Evolutionary conservation across 2,888 invertebrate species (phyloP).

Genomic region (Acleris holmiana): DNA sequence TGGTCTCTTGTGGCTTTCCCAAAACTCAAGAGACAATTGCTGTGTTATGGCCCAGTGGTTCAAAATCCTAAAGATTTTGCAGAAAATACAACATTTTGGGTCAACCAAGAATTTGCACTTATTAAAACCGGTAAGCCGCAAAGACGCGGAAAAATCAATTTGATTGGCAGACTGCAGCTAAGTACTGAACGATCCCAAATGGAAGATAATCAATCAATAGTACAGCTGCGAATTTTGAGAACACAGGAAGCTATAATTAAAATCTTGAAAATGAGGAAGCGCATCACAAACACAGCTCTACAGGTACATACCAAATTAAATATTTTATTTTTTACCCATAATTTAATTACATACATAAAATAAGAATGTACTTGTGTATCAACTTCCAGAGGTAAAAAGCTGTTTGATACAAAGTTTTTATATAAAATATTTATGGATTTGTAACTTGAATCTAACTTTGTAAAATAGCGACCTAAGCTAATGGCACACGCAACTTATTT

Average conservation of each 20-base stretch:
- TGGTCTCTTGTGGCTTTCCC: constrained; percentile 98
- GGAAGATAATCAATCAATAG: constrained; percentile 99
- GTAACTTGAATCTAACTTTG: too few relatives aligned
- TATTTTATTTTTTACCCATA: neutral
- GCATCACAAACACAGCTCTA: constrained; percentile 95
- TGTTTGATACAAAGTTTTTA: too few relatives aligned
- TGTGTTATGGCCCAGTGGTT: constrained; percentile 92
- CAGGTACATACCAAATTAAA: constrained; percentile 83
- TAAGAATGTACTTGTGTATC: too few relatives aligned
- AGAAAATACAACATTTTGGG: constrained; percentile 96
- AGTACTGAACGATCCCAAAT: constrained; percentile 97
- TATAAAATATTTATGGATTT: too few relatives aligned
- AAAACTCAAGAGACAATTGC: constrained; percentile 96
- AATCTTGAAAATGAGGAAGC: constrained; percentile 99
- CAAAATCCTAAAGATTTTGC: constrained; percentile 96
- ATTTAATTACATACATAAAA: too few relatives aligned
- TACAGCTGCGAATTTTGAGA: constrained; percentile 96
- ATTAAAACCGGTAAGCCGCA: constrained; percentile 98
- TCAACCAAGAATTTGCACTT: constrained; percentile 98
- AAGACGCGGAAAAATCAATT: constrained; percentile 96
- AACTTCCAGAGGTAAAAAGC: too few relatives aligned
- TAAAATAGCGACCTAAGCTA: too few relatives aligned
- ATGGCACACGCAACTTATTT: too few relatives aligned
- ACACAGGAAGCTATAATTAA: constrained; percentile 99
- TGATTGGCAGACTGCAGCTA: constrained; percentile 97